These are phyloP conservation scores for Amblyornis subalaris DNA, from an alignment of 2,113 vertebrate species.

Conservation along the genomic window DNA sequence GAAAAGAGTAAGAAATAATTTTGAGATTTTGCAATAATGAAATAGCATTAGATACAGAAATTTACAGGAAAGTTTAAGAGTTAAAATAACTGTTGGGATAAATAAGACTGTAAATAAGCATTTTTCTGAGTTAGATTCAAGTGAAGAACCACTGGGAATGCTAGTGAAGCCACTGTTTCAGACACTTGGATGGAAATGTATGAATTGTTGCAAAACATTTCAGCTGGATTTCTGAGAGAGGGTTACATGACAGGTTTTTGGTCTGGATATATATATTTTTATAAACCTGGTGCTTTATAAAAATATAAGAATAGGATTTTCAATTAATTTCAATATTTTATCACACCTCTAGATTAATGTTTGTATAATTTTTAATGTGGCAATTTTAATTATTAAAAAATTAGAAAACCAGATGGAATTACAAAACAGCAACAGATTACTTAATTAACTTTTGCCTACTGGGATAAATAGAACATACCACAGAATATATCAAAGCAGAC, in stretches of 20 bases:
- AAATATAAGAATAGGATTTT: neutral
- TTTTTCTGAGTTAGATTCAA: neutral
- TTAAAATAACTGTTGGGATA: neutral
- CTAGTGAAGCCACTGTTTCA: neutral
- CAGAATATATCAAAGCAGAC: slow-evolving; percentile 51
- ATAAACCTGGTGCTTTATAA: neutral
- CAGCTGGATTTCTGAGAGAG: neutral
- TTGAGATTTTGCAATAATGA: neutral
- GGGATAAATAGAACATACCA: slow-evolving; percentile 52
- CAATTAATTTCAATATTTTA: neutral
- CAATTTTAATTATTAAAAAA: slow-evolving; percentile 54
- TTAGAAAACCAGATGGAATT: slow-evolving; percentile 55
- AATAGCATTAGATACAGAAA: neutral
- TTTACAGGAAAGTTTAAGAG: neutral
- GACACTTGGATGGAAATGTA: neutral
- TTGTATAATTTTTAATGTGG: slow-evolving; percentile 54
- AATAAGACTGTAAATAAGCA: neutral
- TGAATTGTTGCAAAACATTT: neutral
- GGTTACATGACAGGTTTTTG: neutral
- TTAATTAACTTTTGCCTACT: slow-evolving; percentile 52
- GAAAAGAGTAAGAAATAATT: neutral
- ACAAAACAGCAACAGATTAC: slow-evolving; percentile 52
- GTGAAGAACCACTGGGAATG: neutral
- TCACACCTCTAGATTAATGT: slow-evolving; percentile 25
- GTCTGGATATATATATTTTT: neutral